These are phyloP conservation scores for Dicyrtoma fusca DNA, from an alignment of 2,888 invertebrate genomes.

Conservation along the genomic window DNA sequence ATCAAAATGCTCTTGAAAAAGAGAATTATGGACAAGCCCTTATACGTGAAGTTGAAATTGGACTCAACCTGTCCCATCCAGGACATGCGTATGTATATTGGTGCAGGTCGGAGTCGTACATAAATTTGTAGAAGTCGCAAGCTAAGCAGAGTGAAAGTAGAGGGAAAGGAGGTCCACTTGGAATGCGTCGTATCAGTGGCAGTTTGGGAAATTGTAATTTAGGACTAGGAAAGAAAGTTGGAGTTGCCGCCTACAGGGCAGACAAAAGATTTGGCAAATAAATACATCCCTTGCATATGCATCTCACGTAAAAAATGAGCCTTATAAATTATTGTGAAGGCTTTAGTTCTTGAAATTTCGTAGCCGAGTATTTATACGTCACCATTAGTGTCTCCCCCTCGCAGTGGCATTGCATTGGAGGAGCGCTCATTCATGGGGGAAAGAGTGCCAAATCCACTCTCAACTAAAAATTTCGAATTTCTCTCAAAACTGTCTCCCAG, in stretches of 20 bases:
- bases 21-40: too few species aligned
- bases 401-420: too few species aligned
- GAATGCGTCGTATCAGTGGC: not conserved
- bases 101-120: not conserved
- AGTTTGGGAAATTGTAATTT: constrained; percentile 11
- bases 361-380: constrained; percentile 18
- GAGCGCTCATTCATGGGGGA: not conserved
- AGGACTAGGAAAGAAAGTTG: constrained; percentile 2
- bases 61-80: too few species aligned
- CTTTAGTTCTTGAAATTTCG: constrained; percentile 25
- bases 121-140: not conserved
- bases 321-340: constrained; percentile 29
- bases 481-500: too few species aligned
- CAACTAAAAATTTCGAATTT: not conserved
- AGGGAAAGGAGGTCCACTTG: constrained; percentile 21
- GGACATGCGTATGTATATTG: not conserved
- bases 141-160: too few species aligned
- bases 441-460: constrained; percentile 6
- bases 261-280: constrained; percentile 27
- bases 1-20: too few species aligned
- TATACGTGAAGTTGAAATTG: too few species aligned
- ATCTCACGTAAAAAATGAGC: constrained; percentile 25
- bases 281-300: constrained; percentile 36
- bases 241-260: constrained; percentile 26
- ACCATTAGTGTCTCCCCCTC: constrained; percentile 21